A percentile compares a stretch with the other conserved stretches of the same genome.
Conservation (phyloP, 2,113 vertebrate species). For the Antechinus stuartii region DNA sequence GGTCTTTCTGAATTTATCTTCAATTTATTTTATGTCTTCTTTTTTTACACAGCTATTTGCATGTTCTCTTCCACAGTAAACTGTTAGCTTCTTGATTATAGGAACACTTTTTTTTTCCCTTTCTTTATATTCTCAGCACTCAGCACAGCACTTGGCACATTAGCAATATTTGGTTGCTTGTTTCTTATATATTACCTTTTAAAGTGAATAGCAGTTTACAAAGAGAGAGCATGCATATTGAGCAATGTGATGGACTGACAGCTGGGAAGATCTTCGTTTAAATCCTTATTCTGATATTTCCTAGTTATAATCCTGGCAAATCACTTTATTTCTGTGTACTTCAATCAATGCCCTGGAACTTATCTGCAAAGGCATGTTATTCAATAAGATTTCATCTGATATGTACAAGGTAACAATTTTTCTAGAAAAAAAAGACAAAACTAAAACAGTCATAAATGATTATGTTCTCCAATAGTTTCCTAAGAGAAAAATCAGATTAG, state of each 20-base stretch:
- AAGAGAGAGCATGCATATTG: neutral
- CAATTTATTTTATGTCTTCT: neutral
- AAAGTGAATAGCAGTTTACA: neutral
- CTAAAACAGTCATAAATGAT: neutral
- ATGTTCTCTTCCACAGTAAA: neutral
- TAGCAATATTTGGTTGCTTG: neutral
- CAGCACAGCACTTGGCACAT: neutral
- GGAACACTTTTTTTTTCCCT: neutral
- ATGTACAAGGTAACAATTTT: neutral
- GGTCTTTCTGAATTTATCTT: neutral
- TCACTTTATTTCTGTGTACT: neutral
- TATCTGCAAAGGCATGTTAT: neutral
- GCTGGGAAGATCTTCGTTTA: neutral
- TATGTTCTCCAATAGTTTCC: neutral
- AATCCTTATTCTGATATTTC: neutral
- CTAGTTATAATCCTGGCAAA: neutral
- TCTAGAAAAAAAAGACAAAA: neutral
- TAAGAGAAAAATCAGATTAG: neutral
- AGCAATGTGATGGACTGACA: neutral
- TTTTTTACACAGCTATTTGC: neutral
- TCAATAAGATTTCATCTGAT: neutral
- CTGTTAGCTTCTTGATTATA: neutral
- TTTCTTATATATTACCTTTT: neutral
- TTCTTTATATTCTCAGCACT: neutral
- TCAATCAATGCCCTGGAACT: neutral